Conservation (phyloP, 2,797 vertebrate species). For the Smutsia temminckii region DNA sequence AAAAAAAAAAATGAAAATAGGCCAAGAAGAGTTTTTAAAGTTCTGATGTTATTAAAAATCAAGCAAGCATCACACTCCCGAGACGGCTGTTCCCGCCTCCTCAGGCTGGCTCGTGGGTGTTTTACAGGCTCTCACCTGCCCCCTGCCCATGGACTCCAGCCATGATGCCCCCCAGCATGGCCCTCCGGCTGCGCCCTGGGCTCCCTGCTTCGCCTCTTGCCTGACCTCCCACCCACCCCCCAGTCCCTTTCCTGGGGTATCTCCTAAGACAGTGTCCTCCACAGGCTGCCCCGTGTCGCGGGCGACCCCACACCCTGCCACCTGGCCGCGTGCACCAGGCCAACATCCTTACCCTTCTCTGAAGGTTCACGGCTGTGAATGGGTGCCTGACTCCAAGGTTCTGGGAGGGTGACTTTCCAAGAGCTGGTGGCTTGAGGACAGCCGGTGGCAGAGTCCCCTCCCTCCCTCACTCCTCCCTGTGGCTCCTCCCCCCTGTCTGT, state of each 20-base stretch:
- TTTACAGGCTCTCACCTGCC: rapidly evolving
- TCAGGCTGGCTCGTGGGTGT: rapidly evolving
- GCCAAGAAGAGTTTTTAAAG: background rate
- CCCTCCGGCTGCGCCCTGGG: rapidly evolving
- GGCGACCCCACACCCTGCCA: rapidly evolving
- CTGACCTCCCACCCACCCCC: rapidly evolving
- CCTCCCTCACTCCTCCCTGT: background rate
- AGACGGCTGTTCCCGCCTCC: background rate
- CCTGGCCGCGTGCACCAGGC: background rate
- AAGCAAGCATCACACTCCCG: background rate
- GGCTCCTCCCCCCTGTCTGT: rapidly evolving
- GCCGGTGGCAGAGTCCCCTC: background rate
- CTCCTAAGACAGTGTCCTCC: background rate
- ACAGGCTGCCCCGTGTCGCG: background rate
- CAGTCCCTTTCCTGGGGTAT: background rate
- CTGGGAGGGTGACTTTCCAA: background rate
- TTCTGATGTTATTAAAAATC: background rate
- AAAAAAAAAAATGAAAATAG: background rate
- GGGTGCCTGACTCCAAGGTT: rapidly evolving
- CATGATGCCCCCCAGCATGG: rapidly evolving
- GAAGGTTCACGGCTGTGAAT: too few species aligned
- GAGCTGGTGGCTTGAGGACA: background rate
- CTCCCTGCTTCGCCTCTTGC: background rate
- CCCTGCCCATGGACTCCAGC: rapidly evolving
- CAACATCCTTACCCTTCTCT: background rate